Evolutionary conservation across 2,888 invertebrate genomes (phyloP), one percentile per base, ranked within the genome.

Genomic region (Choristoneura rosaceana): DNA sequence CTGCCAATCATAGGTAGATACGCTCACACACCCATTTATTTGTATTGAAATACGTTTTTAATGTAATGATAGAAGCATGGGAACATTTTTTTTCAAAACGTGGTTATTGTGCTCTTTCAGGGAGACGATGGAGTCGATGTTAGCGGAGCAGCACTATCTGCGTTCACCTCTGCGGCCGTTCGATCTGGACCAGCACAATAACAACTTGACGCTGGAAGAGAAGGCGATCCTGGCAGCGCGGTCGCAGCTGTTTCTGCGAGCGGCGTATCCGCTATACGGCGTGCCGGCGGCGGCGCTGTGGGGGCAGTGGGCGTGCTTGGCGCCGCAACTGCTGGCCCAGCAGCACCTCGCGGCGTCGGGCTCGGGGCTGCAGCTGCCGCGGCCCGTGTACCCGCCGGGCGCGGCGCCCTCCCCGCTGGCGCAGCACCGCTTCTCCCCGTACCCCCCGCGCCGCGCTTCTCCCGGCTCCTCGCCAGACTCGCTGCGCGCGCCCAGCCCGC

Each of bases 91-190:
- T 65, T 74, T n/a, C n/a, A 68, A 76, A 79, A 80, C 71, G 75
- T 33, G 74, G 69, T 14, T 70, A 78, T 76, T 80, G 74, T 82
- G 71, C 79, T 81, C 76, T 94, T 92, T 79, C 96, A 97, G 98
- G 91, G 98, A 98, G 93, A 97, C 97, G 73, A 98, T 98, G 98
- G 98, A 98, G 90, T 96, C 96, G 69, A 97, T 98, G 96, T 89
- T 98, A 82, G 97, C 97, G 59, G 97, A 98, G 84, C 97, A 98
- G 90, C 97, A 97, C 81, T 96, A 97, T 81, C 94, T 97, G 76
- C 96, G 97, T 63, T 96, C 97, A 66, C 97, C 97, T 3, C 92
- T 97, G 79, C 95, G 97, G 66, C 96, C 97, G 50, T 96, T 97
- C 82, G 96, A 95, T 79, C 91, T 97, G 83, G 97, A 97, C 77